phyloP scores from a whole-genome alignment of 2,113 vertebrate genomes.

The Sinocyclocheilus anshuiensis region DNA sequence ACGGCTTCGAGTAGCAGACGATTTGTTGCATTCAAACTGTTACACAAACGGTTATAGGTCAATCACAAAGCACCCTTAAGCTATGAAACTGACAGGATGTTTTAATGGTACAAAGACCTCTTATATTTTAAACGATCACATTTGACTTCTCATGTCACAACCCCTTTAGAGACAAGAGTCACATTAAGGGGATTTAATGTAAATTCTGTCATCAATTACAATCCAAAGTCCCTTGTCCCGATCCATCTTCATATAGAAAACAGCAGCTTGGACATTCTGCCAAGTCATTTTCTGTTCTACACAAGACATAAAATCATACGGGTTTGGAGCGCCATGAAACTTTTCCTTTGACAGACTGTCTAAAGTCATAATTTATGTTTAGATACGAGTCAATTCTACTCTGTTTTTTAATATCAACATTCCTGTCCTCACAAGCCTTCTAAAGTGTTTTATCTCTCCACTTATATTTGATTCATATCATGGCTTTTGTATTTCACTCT shows the following conservation, averaged over 20 bases:
- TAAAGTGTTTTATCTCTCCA: slow-evolving; percentile 46
- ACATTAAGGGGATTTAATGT: background rate
- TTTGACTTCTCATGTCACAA: too few relatives aligned
- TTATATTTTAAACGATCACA: too few relatives aligned
- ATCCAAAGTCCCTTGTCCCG: background rate
- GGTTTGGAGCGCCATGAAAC: background rate
- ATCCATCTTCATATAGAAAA: background rate
- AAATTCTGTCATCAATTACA: background rate
- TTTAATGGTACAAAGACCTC: too few relatives aligned
- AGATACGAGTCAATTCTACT: background rate
- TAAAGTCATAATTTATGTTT: slow-evolving; percentile 1
- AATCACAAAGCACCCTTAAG: background rate
- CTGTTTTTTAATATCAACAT: slow-evolving; percentile 32
- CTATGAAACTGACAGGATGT: too few relatives aligned
- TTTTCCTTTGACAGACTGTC: slow-evolving; percentile 4
- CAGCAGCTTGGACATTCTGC: background rate
- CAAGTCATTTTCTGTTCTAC: background rate
- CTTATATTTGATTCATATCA: slow-evolving; percentile 50
- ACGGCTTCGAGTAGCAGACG: background rate
- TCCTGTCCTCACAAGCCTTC: slow-evolving; percentile 6
- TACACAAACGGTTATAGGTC: background rate
- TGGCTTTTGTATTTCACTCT: slow-evolving; percentile 41
- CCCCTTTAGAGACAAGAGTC: background rate
- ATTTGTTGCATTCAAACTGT: background rate
- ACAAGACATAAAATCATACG: background rate